Base-by-base conservation (phyloP, 1,140 invertebrate genomes). In the Myzus persicae region DNA sequence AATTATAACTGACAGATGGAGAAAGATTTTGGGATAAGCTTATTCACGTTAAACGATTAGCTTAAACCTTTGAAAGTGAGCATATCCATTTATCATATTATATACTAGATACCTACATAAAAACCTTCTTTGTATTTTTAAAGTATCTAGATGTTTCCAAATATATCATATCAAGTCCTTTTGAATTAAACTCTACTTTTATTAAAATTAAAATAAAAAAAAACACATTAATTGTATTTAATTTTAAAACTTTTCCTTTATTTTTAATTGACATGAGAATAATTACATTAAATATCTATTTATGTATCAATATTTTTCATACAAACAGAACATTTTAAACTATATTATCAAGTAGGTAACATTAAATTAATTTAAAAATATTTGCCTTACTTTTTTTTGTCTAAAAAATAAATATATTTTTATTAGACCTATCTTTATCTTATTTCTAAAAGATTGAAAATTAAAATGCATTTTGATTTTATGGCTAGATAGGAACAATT, bases 1-100 rank as follows among this genome's bases (percentile, higher is more conserved):
- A 87, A 46, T 87, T 87, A 87, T 7, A 87, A 87, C 42, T 89
- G 46, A 89, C 36, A 89, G n/a, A 51, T 89, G n/a, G 44, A 51
- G n/a, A 51, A 89, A 89, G n/a, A 51, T 89, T 89, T 51, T 38
- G n/a, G 87, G 46, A 89, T 51, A 51, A 89, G 48, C 46, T 36
- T 51, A 89, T 89, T 89, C 87, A 51, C 46, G 20, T 38, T 48
- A 89, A 89, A 89, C 87, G 44, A 89, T 89, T 89, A 89, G n/a
- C 46, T 89, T 89, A 48, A 89, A 89, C 87, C 87, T 51, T 89
- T 89, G n/a, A 51, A 51, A 51, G 46, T 51, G 6, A 48, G 36
- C 40, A 36, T 18, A 38, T 26, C n/a, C 46, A 89, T 89, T 89
- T 38, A 51, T 51, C 44, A 89, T 42, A 84, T 42, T 84, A 84